These are phyloP conservation scores for Sander lucioperca DNA, from an alignment of 2,113 vertebrate species.

Conservation along the genomic window DNA sequence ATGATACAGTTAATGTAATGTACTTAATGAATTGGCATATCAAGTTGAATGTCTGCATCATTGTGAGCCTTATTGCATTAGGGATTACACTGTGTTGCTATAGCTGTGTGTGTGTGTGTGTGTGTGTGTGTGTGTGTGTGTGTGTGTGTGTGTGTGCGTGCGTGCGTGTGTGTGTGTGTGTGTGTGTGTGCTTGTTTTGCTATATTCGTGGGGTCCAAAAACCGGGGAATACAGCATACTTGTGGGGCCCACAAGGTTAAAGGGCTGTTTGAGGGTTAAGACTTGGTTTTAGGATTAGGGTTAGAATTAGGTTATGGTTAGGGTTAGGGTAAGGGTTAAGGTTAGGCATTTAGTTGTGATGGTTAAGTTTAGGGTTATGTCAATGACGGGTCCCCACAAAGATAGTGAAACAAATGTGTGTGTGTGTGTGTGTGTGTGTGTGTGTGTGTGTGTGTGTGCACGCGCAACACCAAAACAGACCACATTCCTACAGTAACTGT, in stretches of 20 bases:
- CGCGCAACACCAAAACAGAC: conserved; percentile 23
- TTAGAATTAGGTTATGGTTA: too few species aligned
- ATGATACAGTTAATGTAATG: conserved; percentile 28
- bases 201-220: too few species aligned
- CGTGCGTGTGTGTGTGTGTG: conserved; percentile 19
- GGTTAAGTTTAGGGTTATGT: too few species aligned
- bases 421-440: conserved; percentile 8
- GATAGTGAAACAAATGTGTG: too few species aligned
- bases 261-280: too few species aligned
- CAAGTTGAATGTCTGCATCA: not conserved
- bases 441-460: conserved; percentile 16
- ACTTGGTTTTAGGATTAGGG: too few species aligned
- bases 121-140: conserved; percentile 7
- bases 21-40: conserved; percentile 26
- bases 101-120: conserved; percentile 16
- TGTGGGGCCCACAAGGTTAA: too few species aligned
- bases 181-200: conserved; percentile 18
- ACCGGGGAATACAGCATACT: too few species aligned
- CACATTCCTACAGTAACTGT: conserved; percentile 25
- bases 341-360: too few species aligned
- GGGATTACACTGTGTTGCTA: conserved; percentile 22
- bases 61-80: conserved; percentile 34
- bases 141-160: conserved; percentile 18
- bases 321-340: too few species aligned
- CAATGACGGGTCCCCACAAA: too few species aligned